A percentile compares a stretch with the other conserved stretches of the same genome.
Evolutionary conservation across 1,140 invertebrate species (phyloP).

Genomic region (Anadara kagoshimensis): DNA sequence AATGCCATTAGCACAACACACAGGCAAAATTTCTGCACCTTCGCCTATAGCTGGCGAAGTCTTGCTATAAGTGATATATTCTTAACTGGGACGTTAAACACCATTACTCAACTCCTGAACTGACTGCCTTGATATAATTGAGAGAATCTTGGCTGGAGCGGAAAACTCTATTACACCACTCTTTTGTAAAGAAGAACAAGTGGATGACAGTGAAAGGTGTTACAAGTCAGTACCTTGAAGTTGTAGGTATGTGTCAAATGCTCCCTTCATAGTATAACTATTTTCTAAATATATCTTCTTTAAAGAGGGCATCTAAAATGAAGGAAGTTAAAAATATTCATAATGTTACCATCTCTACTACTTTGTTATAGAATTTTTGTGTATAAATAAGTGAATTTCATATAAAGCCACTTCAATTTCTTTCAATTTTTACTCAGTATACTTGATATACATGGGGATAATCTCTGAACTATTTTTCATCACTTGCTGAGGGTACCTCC

Average conservation of each 20-base stretch:
- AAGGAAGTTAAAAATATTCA: constrained; percentile 24
- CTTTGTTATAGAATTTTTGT: not conserved
- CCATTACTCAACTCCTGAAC: no score
- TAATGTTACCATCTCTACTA: not conserved
- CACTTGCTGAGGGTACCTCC: not conserved
- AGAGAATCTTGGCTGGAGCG: no score
- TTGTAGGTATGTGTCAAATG: constrained; percentile 87
- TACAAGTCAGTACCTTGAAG: constrained; percentile 74
- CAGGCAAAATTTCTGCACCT: no score
- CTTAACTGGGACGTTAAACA: no score
- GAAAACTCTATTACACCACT: no score
- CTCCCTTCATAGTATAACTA: constrained; percentile 89
- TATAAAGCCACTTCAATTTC: not conserved
- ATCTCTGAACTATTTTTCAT: not conserved
- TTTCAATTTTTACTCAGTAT: not conserved
- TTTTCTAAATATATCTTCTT: constrained; percentile 84
- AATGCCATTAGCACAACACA: no score
- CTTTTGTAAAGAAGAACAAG: no score
- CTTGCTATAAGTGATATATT: no score
- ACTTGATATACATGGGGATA: not conserved
- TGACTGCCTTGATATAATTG: no score
- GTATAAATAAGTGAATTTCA: not conserved
- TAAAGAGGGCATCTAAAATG: constrained; percentile 82
- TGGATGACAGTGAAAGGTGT: no score
- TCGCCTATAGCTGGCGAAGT: no score